These are phyloP conservation scores for Sorex fumeus DNA, from an alignment of 2,113 vertebrate species.

Conservation along the genomic window DNA sequence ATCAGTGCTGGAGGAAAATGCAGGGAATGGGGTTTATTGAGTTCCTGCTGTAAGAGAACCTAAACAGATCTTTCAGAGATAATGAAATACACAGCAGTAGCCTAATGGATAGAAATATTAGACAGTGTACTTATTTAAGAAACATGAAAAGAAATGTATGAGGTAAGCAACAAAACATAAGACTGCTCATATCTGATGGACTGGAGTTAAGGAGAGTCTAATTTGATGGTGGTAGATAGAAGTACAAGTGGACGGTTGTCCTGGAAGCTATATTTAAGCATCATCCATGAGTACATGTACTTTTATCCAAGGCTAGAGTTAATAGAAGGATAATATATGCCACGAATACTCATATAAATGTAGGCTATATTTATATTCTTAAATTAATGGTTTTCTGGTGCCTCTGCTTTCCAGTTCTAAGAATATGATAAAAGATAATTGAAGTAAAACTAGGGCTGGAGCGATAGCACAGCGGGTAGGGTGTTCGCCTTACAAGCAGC, in stretches of 20 bases:
- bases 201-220: background rate
- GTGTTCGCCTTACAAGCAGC: too few species aligned
- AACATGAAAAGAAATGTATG: constrained; percentile 49
- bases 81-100: constrained; percentile 61
- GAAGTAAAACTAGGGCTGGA: constrained; percentile 3
- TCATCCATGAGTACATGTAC: background rate
- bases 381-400: too few species aligned
- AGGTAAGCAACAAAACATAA: constrained; percentile 47
- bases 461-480: too few species aligned
- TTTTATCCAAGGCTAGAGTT: constrained; percentile 28
- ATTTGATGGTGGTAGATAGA: background rate
- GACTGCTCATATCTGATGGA: background rate
- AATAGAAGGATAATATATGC: background rate
- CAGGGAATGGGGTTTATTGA: constrained; percentile 51
- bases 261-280: background rate
- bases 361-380: background rate
- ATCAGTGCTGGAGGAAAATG: constrained; percentile 35
- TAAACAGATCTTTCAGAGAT: constrained; percentile 54
- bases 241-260: background rate
- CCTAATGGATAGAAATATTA: constrained; percentile 21
- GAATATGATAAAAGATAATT: background rate
- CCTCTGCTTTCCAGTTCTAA: constrained; percentile 3
- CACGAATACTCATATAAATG: background rate
- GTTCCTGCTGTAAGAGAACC: constrained; percentile 48
- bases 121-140: constrained; percentile 59